Percentiles rank a stretch among this genome's conserved stretches.
Evolutionary conservation across 1,140 invertebrate genomes (phyloP).

Genomic region (Chironomus striatipennis): DNA sequence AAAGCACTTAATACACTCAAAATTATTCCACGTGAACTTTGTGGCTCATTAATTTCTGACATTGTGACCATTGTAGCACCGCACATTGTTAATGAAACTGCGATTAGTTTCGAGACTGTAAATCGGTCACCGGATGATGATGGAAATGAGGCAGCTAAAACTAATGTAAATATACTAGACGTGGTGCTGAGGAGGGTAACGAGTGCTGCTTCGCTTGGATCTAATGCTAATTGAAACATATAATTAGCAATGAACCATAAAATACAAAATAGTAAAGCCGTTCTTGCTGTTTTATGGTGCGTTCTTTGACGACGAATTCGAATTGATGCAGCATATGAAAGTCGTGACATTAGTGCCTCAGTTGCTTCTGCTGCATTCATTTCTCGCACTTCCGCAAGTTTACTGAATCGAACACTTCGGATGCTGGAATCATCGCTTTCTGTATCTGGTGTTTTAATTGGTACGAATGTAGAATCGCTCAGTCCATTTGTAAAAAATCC

Average conservation of each 20-base stretch:
- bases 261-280: constrained; percentile 67
- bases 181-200: constrained; percentile 74
- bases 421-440: constrained; percentile 76
- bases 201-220: constrained; percentile 62
- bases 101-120: constrained; percentile 70
- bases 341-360: constrained; percentile 69
- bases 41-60: constrained; percentile 53
- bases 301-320: constrained; percentile 45
- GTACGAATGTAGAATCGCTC: constrained; percentile 76
- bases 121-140: constrained; percentile 66
- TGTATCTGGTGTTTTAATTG: constrained; percentile 68
- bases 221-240: constrained; percentile 68
- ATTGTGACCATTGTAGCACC: constrained; percentile 69
- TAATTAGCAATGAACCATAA: constrained; percentile 80
- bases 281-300: constrained; percentile 56
- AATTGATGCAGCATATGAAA: constrained; percentile 75
- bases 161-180: constrained; percentile 74
- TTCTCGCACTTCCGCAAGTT: constrained; percentile 73
- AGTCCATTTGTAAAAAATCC: constrained; percentile 52
- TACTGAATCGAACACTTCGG: constrained; percentile 70
- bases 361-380: constrained; percentile 74
- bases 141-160: constrained; percentile 72
- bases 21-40: constrained; percentile 61
- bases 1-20: constrained; percentile 72
- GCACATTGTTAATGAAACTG: constrained; percentile 65